Evolutionary conservation across 2,888 invertebrate species (phyloP), one percentile per base, ranked within the genome.

Genomic region (Lacanobia oleracea): DNA sequence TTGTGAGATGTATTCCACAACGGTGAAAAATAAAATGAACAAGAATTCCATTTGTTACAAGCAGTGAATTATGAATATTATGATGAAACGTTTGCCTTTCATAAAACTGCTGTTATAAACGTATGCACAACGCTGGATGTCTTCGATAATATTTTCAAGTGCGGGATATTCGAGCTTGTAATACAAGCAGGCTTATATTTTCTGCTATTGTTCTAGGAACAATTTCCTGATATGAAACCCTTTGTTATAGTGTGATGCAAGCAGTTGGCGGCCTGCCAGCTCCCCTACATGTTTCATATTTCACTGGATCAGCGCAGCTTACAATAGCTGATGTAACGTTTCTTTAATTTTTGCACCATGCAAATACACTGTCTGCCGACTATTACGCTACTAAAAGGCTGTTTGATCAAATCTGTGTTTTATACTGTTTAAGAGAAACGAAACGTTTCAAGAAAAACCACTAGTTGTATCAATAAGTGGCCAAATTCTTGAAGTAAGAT

Each of bases 211-310:
- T 93, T 93, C 93, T 93, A 92, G 90, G 90, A 91, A 93, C 92
- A 94, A 93, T 93, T 93, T 93, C 90, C 93, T 93, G 93, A 93
- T 93, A 93, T 94, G 92, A 94, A 93, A 92, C 93, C 92, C 93
- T 94, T 93, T 93, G 93, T 94, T 92, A 91, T 88, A 93, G 93
- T 91, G 91, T 93, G 92, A 91, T 91, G 93, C 93, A 91, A 93
- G 92, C 93, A 91, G 88, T 93, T 94, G 95, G 94, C 94, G 89
- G 85, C 83, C 87, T 86, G 94, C 94, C 94, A 94, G 90, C 89
- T 89, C 85, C 83, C 87, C 91, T 91, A 91, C 92, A 94, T 93
- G 93, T 94, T 94, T 94, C 93, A 94, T 94, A 94, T 94, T 93
- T 94, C 92, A 93, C 93, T 92, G 91, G 91, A 94, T 94, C 94